These are phyloP conservation scores for Mobula hypostoma DNA, from an alignment of 2,113 vertebrate genomes.

Conservation along the genomic window DNA sequence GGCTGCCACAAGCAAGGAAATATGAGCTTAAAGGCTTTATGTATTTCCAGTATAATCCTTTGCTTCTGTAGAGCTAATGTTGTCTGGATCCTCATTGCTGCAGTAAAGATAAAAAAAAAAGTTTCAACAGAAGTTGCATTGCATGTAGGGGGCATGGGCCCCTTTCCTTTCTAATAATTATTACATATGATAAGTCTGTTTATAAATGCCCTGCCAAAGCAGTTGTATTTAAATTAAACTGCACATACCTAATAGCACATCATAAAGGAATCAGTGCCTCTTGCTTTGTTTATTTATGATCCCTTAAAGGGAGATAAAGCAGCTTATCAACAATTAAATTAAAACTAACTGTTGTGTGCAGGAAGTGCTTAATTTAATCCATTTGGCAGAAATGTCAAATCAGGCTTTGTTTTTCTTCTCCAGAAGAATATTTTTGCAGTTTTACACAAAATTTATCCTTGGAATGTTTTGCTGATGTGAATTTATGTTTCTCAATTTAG, in stretches of 20 bases:
- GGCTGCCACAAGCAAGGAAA: constrained; percentile 12
- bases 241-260: neutral
- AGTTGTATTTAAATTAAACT: neutral
- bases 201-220: no score
- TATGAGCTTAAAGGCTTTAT: constrained; percentile 13
- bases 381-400: neutral
- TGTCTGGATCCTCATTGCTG: neutral
- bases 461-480: neutral
- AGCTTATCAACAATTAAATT: neutral
- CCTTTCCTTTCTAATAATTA: no score
- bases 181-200: no score
- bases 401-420: neutral
- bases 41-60: constrained; percentile 2
- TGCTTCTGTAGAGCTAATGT: neutral
- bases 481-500: neutral
- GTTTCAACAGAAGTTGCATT: neutral
- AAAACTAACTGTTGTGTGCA: neutral
- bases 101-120: neutral
- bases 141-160: no score
- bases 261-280: neutral
- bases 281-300: neutral
- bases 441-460: neutral
- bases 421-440: neutral
- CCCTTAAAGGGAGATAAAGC: neutral
- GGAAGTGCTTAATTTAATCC: neutral